Base-by-base conservation (phyloP, 1,140 invertebrate genomes). In the Tribolium madens region DNA sequence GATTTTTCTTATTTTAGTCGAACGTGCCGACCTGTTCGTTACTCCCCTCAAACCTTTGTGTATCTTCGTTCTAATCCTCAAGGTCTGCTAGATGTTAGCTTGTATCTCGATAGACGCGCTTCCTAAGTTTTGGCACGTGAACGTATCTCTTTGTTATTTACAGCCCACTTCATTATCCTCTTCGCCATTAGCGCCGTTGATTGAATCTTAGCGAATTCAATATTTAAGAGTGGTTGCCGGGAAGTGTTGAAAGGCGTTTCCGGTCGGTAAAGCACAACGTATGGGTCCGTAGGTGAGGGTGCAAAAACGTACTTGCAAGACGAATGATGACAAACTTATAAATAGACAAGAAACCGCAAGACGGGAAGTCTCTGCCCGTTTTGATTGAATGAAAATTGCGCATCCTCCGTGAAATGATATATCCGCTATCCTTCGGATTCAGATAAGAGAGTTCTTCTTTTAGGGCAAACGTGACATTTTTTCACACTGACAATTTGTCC, bases 311-410 rank as follows among this genome's bases (percentile, higher is more conserved):
- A 36, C 33, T 42, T 42, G 7, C 68, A 81, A 79, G 80, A 81
- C 71, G 76, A 70, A 81, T 81, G 78, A 79, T 79, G 80, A 81
- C 80, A 79, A 78, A 79, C 75, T 50, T 46, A 7, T 31, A 68
- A 78, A 78, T 69, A 47, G 68, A 78, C 70, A 48, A 53, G 73
- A 48, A 73, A 71, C 64, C 73, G 69, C 78, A 74, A 77, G 78
- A 75, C 79, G 75, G 46, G 53, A 80, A 77, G 77, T 50, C 75
- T 73, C 17, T n/a, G 48, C 69, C 71, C 74, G 73, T 73, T 81
- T 80, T 78, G 79, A 82, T 81, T 77, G 80, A 82, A 81, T 80
- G 80, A 82, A 80, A 81, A 81, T 80, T 81, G 80, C 75, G 80
- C 81, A 80, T 75, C 76, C 76, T 76, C 75, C 79, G 79, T 76